phyloP scores from a whole-genome alignment of 2,888 invertebrate genomes.

The Drosophila niveifrons region DNA sequence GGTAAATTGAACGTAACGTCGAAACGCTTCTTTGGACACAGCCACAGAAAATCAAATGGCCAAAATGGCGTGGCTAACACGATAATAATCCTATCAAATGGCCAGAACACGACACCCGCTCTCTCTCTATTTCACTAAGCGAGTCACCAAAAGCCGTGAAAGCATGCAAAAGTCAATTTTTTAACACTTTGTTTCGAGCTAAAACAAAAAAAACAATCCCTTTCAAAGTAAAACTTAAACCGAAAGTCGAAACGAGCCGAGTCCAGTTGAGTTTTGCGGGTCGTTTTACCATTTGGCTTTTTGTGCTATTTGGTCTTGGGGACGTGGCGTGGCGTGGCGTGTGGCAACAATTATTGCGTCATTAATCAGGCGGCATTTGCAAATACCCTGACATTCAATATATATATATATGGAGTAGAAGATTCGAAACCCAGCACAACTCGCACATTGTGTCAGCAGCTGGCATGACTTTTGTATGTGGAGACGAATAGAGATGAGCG shows the following conservation, averaged over 20 bases:
- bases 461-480: slow-evolving; percentile 71
- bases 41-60: slow-evolving; percentile 54
- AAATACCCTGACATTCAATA: slow-evolving; percentile 72
- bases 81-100: slow-evolving; percentile 78
- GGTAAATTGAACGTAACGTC: slow-evolving; percentile 75
- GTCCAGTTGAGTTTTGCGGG: background rate
- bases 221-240: slow-evolving; percentile 51
- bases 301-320: background rate
- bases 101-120: slow-evolving; percentile 44
- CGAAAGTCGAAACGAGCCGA: slow-evolving; percentile 5
- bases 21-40: slow-evolving; percentile 45
- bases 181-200: slow-evolving; percentile 66
- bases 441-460: slow-evolving; percentile 49
- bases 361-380: slow-evolving; percentile 82
- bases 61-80: slow-evolving; percentile 66
- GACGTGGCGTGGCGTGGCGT: slow-evolving; percentile 24
- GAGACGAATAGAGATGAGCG: slow-evolving; percentile 18
- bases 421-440: slow-evolving; percentile 1
- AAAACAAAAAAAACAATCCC: slow-evolving; percentile 18
- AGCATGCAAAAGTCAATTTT: slow-evolving; percentile 67
- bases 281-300: background rate
- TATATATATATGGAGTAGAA: slow-evolving; percentile 32
- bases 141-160: slow-evolving; percentile 1
- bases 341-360: slow-evolving; percentile 81
- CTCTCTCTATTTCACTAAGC: background rate